Conservation (phyloP, 2,888 invertebrate species). For the Dicyrtomina minuta region DNA sequence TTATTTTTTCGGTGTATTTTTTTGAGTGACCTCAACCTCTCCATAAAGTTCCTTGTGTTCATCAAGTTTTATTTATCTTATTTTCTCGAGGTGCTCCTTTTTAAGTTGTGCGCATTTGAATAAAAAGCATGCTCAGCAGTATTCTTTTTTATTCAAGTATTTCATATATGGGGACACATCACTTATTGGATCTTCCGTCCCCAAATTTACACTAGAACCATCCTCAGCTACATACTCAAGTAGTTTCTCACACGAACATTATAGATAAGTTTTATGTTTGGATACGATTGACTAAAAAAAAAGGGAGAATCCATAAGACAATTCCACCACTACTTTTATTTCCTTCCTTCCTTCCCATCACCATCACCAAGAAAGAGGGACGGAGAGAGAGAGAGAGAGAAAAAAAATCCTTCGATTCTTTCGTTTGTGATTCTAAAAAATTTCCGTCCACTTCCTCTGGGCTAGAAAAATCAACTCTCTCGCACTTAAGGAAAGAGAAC, state of each 20-base stretch:
- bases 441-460: constrained; percentile 20
- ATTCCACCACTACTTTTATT: background rate
- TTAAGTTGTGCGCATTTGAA: too few species aligned
- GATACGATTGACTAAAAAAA: constrained; percentile 5
- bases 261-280: background rate
- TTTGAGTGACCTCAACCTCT: too few species aligned
- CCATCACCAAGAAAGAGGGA: background rate
- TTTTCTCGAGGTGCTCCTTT: too few species aligned
- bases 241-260: background rate
- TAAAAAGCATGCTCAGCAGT: too few species aligned
- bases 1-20: constrained; percentile 21
- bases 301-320: background rate
- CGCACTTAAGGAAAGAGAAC: constrained; percentile 9
- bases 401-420: background rate
- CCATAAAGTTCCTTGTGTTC: too few species aligned
- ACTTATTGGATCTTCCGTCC: background rate
- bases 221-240: background rate
- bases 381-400: background rate
- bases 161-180: too few species aligned
- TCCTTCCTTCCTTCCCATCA: background rate
- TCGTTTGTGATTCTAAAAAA: constrained; percentile 17
- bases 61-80: too few species aligned
- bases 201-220: constrained; percentile 11
- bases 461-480: constrained; percentile 16
- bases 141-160: too few species aligned